Percentiles rank a stretch among this genome's conserved stretches.
phyloP scores from a whole-genome alignment of 2,888 invertebrate species.

The Caenorhabditis afra region DNA sequence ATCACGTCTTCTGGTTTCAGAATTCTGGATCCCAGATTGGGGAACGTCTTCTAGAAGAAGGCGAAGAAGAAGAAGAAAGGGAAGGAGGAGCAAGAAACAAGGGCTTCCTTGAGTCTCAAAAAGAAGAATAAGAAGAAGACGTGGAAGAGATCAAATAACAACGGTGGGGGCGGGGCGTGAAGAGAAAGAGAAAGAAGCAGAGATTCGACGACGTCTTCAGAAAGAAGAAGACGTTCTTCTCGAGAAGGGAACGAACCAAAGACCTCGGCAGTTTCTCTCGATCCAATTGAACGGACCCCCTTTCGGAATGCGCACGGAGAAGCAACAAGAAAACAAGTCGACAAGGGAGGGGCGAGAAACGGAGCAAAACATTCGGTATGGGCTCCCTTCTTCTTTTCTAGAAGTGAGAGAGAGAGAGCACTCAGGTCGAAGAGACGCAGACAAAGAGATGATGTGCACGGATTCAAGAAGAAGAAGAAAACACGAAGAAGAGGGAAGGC shows the following conservation, averaged over 20 bases:
- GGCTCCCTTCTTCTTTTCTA: neutral
- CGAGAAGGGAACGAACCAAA: slow-evolving; percentile 29
- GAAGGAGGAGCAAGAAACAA: neutral
- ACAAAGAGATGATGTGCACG: too few relatives aligned
- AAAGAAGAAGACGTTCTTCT: neutral
- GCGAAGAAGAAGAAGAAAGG: too few relatives aligned
- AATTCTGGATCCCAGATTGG: too few relatives aligned
- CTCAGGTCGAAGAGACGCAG: too few relatives aligned
- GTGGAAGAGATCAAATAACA: slow-evolving; percentile 22
- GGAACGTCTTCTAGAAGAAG: neutral
- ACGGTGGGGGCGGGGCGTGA: neutral
- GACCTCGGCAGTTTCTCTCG: slow-evolving; percentile 17
- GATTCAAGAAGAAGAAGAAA: too few relatives aligned
- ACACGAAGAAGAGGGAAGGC: neutral
- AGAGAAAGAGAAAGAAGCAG: slow-evolving; percentile 1
- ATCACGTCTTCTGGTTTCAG: too few relatives aligned
- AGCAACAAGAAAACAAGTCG: slow-evolving; percentile 31
- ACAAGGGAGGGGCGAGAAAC: neutral
- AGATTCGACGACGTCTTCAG: slow-evolving; percentile 8
- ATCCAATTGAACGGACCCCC: slow-evolving; percentile 38
- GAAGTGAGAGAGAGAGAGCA: too few relatives aligned
- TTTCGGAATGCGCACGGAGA: slow-evolving; percentile 6
- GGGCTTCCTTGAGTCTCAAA: neutral
- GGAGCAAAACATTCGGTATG: neutral
- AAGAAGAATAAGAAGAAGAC: neutral